Evolutionary conservation across 2,888 invertebrate species (phyloP).

Genomic region (Hirtodrosophila alboralis): DNA sequence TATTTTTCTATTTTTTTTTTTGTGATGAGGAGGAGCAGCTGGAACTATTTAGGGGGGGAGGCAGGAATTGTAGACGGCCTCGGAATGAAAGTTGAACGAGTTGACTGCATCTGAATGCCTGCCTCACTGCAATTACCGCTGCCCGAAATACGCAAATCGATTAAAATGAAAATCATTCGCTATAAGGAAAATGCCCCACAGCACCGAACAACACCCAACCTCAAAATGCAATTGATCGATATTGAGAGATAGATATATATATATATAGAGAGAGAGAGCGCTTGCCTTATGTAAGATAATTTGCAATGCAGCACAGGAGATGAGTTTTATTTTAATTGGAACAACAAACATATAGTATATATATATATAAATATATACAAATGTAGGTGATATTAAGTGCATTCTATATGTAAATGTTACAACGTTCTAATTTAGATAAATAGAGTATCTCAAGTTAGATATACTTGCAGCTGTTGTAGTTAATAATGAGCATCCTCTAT

Average conservation of each 20-base stretch:
- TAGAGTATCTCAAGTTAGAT: constrained; percentile 15
- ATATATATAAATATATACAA: constrained; percentile 1
- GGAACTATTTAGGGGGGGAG: constrained; percentile 5
- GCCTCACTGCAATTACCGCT: constrained; percentile 62
- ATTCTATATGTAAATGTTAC: constrained; percentile 26
- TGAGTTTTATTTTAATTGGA: constrained; percentile 75
- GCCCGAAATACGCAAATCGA: constrained; percentile 77
- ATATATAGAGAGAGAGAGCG: constrained; percentile 16
- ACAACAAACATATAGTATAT: constrained; percentile 40
- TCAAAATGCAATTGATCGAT: neutral
- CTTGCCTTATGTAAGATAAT: constrained; percentile 68
- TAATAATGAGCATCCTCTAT: constrained; percentile 57
- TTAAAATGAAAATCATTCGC: constrained; percentile 57
- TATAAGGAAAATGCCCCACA: constrained; percentile 9
- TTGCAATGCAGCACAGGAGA: constrained; percentile 77
- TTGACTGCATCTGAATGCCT: constrained; percentile 34
- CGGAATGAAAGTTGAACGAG: constrained; percentile 69
- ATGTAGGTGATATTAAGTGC: constrained; percentile 6
- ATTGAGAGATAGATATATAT: constrained; percentile 3
- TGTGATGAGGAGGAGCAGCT: too few relatives aligned
- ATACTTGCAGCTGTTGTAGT: constrained; percentile 6
- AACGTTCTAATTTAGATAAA: constrained; percentile 43
- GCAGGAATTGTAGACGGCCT: constrained; percentile 32
- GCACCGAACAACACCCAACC: neutral
- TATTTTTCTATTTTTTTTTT: too few relatives aligned